phyloP scores from a whole-genome alignment of 2,888 invertebrate species.

The Agelastica alni region DNA sequence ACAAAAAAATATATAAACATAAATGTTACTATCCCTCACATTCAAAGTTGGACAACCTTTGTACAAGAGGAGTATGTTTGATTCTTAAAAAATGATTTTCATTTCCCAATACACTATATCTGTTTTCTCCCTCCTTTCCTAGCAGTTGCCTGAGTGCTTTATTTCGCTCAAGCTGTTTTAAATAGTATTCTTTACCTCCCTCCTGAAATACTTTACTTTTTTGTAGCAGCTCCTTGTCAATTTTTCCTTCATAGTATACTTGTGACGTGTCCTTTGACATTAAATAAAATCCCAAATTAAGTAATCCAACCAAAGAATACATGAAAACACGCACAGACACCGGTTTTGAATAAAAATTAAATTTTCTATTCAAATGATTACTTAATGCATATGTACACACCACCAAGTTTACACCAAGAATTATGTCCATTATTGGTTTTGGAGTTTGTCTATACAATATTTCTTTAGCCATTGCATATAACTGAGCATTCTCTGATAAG shows the following conservation, averaged over 20 bases:
- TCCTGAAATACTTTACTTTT: constrained; percentile 67
- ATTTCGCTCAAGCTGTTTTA: constrained; percentile 73
- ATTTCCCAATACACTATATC: constrained; percentile 72
- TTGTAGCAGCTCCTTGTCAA: constrained; percentile 66
- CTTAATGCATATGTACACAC: constrained; percentile 61
- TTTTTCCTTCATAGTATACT: constrained; percentile 64
- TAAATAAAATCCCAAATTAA: constrained; percentile 65
- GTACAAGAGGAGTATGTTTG: constrained; percentile 66
- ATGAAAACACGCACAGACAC: constrained; percentile 55
- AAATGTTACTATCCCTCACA: too few species aligned
- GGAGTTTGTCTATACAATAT: constrained; percentile 66
- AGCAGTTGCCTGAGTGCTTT: constrained; percentile 70
- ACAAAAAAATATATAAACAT: too few species aligned
- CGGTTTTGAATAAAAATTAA: constrained; percentile 64
- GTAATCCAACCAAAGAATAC: constrained; percentile 63
- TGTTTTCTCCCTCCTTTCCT: constrained; percentile 64
- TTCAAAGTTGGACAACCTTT: constrained; percentile 70
- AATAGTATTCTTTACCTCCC: constrained; percentile 78
- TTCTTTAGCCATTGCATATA: constrained; percentile 80
- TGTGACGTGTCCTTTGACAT: constrained; percentile 69
- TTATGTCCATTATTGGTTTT: constrained; percentile 63
- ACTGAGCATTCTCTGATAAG: constrained; percentile 76
- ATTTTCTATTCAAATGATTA: constrained; percentile 59
- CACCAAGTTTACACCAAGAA: constrained; percentile 59
- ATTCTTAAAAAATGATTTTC: constrained; percentile 68